phyloP scores from a whole-genome alignment of 2,797 vertebrate genomes.

The Xenops minutus region DNA sequence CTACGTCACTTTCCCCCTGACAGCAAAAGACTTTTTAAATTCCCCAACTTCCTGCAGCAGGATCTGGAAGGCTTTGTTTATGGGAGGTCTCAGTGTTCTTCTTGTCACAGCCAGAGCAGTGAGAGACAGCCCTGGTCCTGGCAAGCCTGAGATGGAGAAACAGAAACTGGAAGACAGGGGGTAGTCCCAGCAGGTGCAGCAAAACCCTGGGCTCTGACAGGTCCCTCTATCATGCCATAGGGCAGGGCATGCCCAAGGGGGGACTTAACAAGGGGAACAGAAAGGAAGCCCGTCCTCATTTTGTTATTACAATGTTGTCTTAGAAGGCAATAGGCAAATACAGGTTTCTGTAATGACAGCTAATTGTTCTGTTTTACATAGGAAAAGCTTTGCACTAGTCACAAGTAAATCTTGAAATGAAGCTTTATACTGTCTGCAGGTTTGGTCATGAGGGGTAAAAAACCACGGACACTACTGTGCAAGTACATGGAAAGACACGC shows the following conservation, averaged over 20 bases:
- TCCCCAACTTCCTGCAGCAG: accelerated
- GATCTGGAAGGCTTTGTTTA: not conserved
- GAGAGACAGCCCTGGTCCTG: not conserved
- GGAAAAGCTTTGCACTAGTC: not conserved
- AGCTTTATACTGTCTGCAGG: not conserved
- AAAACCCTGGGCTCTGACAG: not conserved
- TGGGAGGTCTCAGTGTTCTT: accelerated
- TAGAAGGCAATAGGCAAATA: not conserved
- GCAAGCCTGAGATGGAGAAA: not conserved
- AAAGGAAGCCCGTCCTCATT: not conserved
- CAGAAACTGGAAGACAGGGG: not conserved
- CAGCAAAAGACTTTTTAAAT: not conserved
- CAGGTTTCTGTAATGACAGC: not conserved
- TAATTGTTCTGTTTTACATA: not conserved
- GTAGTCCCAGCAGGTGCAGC: not conserved
- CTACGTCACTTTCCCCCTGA: accelerated
- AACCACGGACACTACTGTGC: not conserved
- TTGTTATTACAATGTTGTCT: not conserved
- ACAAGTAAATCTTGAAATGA: not conserved
- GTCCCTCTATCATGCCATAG: accelerated
- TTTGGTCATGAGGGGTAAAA: not conserved
- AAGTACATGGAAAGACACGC: not conserved
- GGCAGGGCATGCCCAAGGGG: not conserved
- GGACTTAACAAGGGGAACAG: accelerated
- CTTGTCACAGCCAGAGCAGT: not conserved